Percentiles rank a stretch among this genome's conserved stretches.
Conservation (phyloP, 2,888 invertebrate species). For the Sesia apiformis region DNA sequence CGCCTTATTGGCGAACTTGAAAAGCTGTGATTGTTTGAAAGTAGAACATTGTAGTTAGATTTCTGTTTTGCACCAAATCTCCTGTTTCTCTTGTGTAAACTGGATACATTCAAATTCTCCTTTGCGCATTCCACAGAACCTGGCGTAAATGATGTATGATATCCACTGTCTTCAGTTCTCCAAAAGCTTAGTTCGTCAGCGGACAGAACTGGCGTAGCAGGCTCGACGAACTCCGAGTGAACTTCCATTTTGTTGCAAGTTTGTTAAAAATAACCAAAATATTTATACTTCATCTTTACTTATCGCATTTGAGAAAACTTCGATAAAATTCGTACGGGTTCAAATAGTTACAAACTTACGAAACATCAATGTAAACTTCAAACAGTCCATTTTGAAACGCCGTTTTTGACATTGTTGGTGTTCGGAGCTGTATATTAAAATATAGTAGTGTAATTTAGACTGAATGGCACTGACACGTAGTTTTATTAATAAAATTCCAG, state of each 20-base stretch:
- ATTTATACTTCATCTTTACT: too few relatives aligned
- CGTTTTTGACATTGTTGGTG: too few relatives aligned
- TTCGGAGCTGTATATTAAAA: too few relatives aligned
- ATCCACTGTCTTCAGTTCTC: conserved; percentile 62
- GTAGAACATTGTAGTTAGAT: not conserved
- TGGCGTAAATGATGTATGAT: conserved; percentile 57
- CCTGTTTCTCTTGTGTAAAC: conserved; percentile 22
- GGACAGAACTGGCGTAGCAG: conserved; percentile 35
- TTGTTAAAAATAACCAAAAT: not conserved
- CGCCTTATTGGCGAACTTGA: conserved; percentile 34
- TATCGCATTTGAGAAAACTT: too few relatives aligned
- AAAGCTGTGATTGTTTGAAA: not conserved
- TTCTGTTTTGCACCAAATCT: not conserved
- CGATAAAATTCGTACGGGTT: too few relatives aligned
- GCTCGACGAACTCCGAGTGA: conserved; percentile 35
- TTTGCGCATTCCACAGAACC: conserved; percentile 47
- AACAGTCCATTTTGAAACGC: too few relatives aligned
- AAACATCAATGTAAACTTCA: too few relatives aligned
- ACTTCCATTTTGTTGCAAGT: conserved; percentile 36
- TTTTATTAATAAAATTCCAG: too few relatives aligned
- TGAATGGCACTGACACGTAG: too few relatives aligned
- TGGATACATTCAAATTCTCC: conserved; percentile 35
- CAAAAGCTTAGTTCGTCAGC: conserved; percentile 37
- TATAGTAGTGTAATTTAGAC: too few relatives aligned
- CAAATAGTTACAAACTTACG: too few relatives aligned